A percentile compares a stretch with the other conserved stretches of the same genome.
These are phyloP conservation scores for Pristionchus exspectatus DNA, from an alignment of 2,888 invertebrate species.

Conservation along the genomic window DNA sequence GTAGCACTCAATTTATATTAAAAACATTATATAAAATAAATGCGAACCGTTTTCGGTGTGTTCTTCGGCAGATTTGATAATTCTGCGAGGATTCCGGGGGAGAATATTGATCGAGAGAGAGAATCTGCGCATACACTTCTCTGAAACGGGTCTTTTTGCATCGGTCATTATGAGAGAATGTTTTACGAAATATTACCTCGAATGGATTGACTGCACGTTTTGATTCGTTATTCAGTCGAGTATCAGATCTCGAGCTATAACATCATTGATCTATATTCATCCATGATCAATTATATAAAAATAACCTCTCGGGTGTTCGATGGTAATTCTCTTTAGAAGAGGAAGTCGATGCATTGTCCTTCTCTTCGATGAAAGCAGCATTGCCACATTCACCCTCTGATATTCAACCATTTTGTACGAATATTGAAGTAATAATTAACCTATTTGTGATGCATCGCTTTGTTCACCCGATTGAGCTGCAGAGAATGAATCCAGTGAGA, in stretches of 20 bases:
- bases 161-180: too few species aligned
- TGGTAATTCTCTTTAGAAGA: not conserved
- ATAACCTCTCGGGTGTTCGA: not conserved
- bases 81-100: slow-evolving; percentile 47
- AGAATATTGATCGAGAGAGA: slow-evolving; percentile 24
- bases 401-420: not conserved
- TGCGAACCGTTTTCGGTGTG: slow-evolving; percentile 28
- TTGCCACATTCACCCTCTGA: not conserved
- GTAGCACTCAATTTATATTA: too few species aligned
- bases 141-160: not conserved
- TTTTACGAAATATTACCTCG: slow-evolving; percentile 1
- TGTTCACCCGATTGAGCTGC: not conserved
- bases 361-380: slow-evolving; percentile 40
- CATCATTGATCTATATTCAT: not conserved
- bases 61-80: slow-evolving; percentile 42
- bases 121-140: slow-evolving; percentile 41
- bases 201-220: slow-evolving; percentile 32
- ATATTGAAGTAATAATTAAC: not conserved
- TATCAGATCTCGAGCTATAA: not conserved
- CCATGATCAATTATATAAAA: not conserved
- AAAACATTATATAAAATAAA: not conserved
- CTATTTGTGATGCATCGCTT: not conserved
- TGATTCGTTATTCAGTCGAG: not conserved
- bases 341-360: not conserved
- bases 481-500: not conserved